Evolutionary conservation across 92 coral and sea anemone species (phyloP).

Genomic region (Blastomussa wellsi): DNA sequence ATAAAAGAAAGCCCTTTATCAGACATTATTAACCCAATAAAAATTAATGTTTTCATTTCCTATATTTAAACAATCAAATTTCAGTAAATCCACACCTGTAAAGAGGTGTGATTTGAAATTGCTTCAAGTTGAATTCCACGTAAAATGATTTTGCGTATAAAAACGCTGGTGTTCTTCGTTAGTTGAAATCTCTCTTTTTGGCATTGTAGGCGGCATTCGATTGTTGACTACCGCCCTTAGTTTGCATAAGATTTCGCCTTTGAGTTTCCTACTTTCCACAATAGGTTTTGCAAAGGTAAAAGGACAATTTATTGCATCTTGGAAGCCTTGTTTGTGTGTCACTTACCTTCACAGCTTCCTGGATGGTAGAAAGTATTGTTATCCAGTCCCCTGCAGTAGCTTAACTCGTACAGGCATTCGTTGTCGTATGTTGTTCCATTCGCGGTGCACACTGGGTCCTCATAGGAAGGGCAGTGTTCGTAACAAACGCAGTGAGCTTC

Average conservation of each 20-base stretch:
- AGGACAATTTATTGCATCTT: neutral
- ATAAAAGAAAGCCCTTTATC: too few relatives aligned
- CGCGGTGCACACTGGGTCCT: slow-evolving; percentile 10
- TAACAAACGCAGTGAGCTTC: neutral
- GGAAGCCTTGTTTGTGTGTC: neutral
- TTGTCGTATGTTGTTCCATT: slow-evolving; percentile 6
- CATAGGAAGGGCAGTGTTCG: neutral
- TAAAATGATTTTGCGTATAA: too few relatives aligned
- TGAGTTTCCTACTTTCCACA: neutral
- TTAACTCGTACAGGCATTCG: neutral
- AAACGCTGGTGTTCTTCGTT: too few relatives aligned
- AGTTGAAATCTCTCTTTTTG: too few relatives aligned
- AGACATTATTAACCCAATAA: too few relatives aligned
- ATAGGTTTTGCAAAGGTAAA: neutral
- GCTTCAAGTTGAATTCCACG: too few relatives aligned
- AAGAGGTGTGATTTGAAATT: too few relatives aligned
- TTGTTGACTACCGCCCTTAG: too few relatives aligned
- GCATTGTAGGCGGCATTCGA: too few relatives aligned
- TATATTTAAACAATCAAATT: too few relatives aligned
- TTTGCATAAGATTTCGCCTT: neutral
- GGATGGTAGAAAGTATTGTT: neutral
- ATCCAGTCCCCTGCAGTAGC: neutral
- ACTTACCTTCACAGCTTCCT: neutral
- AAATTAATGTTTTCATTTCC: too few relatives aligned
- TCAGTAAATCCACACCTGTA: too few relatives aligned